Evolutionary conservation across 2,797 vertebrate genomes (phyloP).

Genomic region (Gymnodraco acuticeps): DNA sequence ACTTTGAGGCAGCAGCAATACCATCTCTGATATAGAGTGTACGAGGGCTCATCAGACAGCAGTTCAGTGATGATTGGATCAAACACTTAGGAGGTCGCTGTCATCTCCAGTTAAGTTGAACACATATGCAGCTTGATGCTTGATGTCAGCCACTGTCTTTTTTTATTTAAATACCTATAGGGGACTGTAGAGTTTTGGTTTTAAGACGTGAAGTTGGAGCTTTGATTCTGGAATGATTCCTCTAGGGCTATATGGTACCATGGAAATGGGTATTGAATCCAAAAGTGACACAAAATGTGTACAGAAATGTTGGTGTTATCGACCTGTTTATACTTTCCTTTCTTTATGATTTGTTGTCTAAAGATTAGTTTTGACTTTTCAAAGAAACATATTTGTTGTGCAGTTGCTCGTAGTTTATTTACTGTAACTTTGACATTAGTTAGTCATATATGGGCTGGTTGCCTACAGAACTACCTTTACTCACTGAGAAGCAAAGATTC

Average conservation of each 20-base stretch:
- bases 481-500: no score
- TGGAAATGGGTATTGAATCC: neutral
- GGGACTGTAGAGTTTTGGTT: neutral
- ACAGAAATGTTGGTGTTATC: no score
- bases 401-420: neutral
- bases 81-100: conserved; percentile 25
- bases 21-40: conserved; percentile 13
- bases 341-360: no score
- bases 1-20: conserved; percentile 42
- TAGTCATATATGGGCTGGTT: no score
- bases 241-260: no score
- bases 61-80: conserved; percentile 39
- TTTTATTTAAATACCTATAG: neutral
- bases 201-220: neutral
- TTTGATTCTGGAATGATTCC: neutral
- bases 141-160: conserved; percentile 31
- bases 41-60: conserved; percentile 38
- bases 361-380: neutral
- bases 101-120: conserved; percentile 25
- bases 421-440: neutral
- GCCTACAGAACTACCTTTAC: no score
- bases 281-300: neutral
- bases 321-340: no score
- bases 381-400: neutral
- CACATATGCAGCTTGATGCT: neutral